Conservation (phyloP, 2,888 invertebrate genomes). For the Scotopteryx bipunctaria region DNA sequence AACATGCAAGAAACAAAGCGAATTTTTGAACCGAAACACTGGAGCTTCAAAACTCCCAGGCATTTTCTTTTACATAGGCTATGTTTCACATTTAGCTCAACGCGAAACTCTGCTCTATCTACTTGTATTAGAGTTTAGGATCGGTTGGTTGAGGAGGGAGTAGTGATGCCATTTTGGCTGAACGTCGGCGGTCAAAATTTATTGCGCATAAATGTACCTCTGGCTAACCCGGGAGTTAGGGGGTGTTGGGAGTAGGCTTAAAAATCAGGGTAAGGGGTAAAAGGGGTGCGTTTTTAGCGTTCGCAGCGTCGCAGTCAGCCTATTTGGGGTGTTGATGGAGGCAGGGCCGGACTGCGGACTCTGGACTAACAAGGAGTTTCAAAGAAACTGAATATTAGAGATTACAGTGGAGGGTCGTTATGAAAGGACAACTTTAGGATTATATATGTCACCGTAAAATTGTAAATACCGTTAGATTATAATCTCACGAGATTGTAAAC, state of each 20-base stretch:
- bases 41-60: constrained; percentile 67
- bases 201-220: constrained; percentile 84
- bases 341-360: constrained; percentile 57
- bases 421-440: too few relatives aligned
- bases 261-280: constrained; percentile 77
- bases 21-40: constrained; percentile 63
- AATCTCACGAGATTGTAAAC: too few relatives aligned
- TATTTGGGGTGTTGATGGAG: constrained; percentile 80
- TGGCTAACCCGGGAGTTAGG: constrained; percentile 81
- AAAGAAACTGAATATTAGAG: too few relatives aligned
- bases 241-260: constrained; percentile 79
- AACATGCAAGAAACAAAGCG: constrained; percentile 52
- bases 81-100: constrained; percentile 42
- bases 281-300: constrained; percentile 81
- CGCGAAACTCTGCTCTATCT: constrained; percentile 38
- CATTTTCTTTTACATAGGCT: constrained; percentile 73
- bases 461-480: too few relatives aligned
- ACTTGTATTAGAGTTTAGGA: constrained; percentile 43
- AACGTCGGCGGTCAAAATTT: constrained; percentile 79
- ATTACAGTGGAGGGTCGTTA: too few relatives aligned
- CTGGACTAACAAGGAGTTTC: too few relatives aligned
- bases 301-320: constrained; percentile 71
- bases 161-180: constrained; percentile 67
- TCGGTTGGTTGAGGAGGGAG: constrained; percentile 40
- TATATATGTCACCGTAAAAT: too few relatives aligned